Base-by-base conservation (phyloP, 2,888 invertebrate species). In the Stegana nigrithorax region DNA sequence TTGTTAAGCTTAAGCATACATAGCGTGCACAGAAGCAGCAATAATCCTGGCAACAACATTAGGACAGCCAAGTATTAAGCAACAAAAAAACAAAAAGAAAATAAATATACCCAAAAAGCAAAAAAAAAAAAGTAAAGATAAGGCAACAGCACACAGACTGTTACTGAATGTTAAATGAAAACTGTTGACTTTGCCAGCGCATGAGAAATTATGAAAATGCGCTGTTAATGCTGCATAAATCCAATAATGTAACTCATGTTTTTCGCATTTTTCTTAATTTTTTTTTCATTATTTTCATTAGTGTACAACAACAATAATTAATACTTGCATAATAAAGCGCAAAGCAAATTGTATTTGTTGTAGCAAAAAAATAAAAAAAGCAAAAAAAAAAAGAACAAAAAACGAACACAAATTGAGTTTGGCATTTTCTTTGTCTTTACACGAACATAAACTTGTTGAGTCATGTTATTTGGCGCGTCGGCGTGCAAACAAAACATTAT, bases 381-480 rank as follows among this genome's bases (percentile, higher is more conserved):
- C 12, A 60, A 29, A 45, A 36, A 36, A 36, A 36, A 36, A 32
- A 2, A 32, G n/a, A 36, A 5, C 36, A 2, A n/a, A 1, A 32
- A 2, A 36, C 5, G n/a, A 36, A 36, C 10, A 3, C 10, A 36
- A 36, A n/a, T 36, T 36, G 36, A 36, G n/a, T 36, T 36, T 45
- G 6, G 17, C 45, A 19, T 45, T 23, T 47, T 36, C 36, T n/a
- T 47, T 55, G n/a, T 32, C 36, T 55, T 55, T 21, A 2, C 53
- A 55, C 23, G n/a, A n/a, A 25, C n/a, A n/a, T n/a, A 14, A 2
- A 55, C 53, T 55, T 55, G 53, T 55, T 55, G 53, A 32, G 53
- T 55, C 53, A 55, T 27, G 21, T 21, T 42, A 42, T n/a, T n/a
- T n/a, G n/a, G n/a, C n/a, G n/a, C n/a, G n/a, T n/a, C n/a, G n/a